phyloP scores from a whole-genome alignment of 1,140 invertebrate genomes.

The Daktulosphaira vitifoliae region DNA sequence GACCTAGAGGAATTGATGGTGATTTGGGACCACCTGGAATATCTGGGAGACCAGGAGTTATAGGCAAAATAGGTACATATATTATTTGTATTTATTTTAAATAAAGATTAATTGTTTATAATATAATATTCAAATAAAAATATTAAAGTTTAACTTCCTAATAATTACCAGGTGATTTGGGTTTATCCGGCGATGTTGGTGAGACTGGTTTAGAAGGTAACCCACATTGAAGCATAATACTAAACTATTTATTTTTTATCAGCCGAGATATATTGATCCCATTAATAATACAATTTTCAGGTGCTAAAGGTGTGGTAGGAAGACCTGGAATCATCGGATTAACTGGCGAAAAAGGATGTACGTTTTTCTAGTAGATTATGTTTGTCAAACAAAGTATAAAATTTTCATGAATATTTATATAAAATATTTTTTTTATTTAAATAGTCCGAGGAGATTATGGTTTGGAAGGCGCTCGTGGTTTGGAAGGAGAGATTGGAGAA shows the following conservation, averaged over 20 bases:
- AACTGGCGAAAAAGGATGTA: slow-evolving; percentile 31
- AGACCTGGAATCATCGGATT: slow-evolving; percentile 28
- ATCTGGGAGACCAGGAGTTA: slow-evolving; percentile 52
- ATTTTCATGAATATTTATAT: no score
- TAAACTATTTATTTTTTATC: neutral
- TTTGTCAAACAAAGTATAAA: no score
- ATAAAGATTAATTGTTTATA: no score
- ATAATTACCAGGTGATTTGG: slow-evolving; percentile 40
- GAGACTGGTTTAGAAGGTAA: slow-evolving; percentile 47
- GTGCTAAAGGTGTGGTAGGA: slow-evolving; percentile 25
- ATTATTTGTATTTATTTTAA: no score
- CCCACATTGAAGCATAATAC: neutral
- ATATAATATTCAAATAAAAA: no score
- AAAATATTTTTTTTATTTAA: neutral
- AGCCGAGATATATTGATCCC: no score
- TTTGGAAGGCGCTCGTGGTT: slow-evolving; percentile 18
- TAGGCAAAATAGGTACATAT: slow-evolving; percentile 56
- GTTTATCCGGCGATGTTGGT: slow-evolving; percentile 55
- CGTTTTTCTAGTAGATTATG: no score
- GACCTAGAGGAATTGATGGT: slow-evolving; percentile 53
- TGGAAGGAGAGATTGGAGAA: slow-evolving; percentile 30
- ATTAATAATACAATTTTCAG: no score
- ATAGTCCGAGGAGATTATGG: slow-evolving; percentile 23
- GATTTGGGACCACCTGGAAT: slow-evolving; percentile 53
- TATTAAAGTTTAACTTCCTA: no score